phyloP scores from a whole-genome alignment of 1,140 invertebrate species.

The Teleogryllus occipitalis region DNA sequence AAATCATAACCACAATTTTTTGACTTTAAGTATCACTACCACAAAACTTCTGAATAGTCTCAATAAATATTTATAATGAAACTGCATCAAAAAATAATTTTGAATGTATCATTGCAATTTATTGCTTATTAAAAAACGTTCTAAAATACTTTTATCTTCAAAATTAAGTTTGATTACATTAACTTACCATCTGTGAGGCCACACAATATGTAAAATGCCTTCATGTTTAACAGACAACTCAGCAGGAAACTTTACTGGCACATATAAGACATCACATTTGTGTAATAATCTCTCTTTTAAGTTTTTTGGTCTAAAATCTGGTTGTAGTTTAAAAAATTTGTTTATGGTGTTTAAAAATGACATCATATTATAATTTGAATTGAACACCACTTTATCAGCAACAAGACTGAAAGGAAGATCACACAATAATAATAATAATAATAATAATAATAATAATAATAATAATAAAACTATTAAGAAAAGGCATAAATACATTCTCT shows the following conservation, averaged over 20 bases:
- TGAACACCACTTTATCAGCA: constrained; percentile 63
- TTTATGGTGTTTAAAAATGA: constrained; percentile 57
- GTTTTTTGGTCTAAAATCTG: constrained; percentile 51
- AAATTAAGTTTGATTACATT: neutral
- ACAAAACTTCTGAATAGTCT: no score
- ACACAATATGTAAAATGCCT: constrained; percentile 52
- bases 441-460: no score
- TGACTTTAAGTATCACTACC: no score
- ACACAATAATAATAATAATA: neutral
- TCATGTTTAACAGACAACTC: constrained; percentile 27
- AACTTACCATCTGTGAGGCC: constrained; percentile 63
- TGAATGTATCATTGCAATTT: no score
- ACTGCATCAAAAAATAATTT: no score
- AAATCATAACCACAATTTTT: no score
- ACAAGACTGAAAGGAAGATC: constrained; percentile 46
- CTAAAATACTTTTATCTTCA: no score
- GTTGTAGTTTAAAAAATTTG: constrained; percentile 55
- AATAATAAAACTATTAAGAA: no score
- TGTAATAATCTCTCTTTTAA: constrained; percentile 44
- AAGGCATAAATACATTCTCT: no score
- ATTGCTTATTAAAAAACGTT: no score
- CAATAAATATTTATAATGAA: no score
- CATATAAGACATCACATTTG: constrained; percentile 59
- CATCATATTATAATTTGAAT: constrained; percentile 58
- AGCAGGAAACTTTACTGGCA: constrained; percentile 47